phyloP scores from a whole-genome alignment of 2,113 vertebrate genomes.

The Neomonachus schauinslandi region DNA sequence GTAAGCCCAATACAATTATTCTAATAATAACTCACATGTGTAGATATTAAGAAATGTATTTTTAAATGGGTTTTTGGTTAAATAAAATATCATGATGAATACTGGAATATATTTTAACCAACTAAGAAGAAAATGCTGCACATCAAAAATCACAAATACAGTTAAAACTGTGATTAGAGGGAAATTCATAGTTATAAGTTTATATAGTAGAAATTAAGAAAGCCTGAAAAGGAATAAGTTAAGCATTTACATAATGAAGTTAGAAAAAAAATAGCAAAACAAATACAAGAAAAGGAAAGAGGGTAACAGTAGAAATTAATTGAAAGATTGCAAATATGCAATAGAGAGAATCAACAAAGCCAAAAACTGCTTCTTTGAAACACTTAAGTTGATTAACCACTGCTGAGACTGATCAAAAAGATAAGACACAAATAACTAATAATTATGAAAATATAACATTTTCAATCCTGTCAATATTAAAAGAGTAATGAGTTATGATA shows the following conservation, averaged over 20 bases:
- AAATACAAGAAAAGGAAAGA: neutral
- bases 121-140: neutral
- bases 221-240: neutral
- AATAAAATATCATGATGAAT: neutral
- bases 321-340: neutral
- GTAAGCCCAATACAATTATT: neutral
- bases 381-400: neutral
- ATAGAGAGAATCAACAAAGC: neutral
- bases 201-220: neutral
- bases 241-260: neutral
- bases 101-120: neutral
- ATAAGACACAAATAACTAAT: neutral
- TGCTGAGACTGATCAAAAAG: neutral
- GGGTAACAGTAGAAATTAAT: neutral
- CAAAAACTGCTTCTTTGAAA: neutral
- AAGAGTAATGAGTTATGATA: neutral
- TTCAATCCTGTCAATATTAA: neutral
- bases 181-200: neutral
- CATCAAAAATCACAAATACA: neutral
- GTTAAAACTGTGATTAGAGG: neutral
- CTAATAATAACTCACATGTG: neutral
- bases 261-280: conserved; percentile 19
- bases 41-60: neutral
- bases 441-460: neutral
- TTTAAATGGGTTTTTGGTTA: neutral